Percentiles rank a stretch among this genome's conserved stretches.
Conservation (phyloP, 2,888 invertebrate species). For the Agonopterix alstromeriana region DNA sequence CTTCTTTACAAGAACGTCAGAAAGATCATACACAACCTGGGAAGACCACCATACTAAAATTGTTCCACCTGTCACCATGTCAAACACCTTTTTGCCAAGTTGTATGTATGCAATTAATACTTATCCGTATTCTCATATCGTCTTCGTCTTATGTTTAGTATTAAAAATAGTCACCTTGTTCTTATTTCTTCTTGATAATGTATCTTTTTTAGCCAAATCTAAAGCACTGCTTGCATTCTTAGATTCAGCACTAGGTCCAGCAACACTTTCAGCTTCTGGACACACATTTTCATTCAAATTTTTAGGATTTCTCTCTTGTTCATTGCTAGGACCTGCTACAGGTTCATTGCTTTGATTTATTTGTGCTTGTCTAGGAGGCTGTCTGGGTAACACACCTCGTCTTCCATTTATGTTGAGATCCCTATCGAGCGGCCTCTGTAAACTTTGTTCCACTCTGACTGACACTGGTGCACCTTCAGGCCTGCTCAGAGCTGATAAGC, state of each 20-base stretch:
- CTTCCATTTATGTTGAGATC: slow-evolving; percentile 86
- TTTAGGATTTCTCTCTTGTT: slow-evolving; percentile 21
- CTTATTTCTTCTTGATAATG: slow-evolving; percentile 52
- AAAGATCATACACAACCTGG: no score
- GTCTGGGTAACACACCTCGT: slow-evolving; percentile 75
- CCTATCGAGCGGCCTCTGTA: slow-evolving; percentile 73
- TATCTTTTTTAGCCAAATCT: slow-evolving; percentile 48
- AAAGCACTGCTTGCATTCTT: slow-evolving; percentile 31
- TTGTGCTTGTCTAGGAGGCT: slow-evolving; percentile 36
- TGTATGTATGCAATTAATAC: no score
- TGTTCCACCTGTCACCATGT: no score
- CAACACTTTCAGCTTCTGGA: slow-evolving; percentile 24
- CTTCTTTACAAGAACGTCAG: no score
- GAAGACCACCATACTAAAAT: no score
- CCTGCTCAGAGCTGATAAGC: slow-evolving; percentile 55
- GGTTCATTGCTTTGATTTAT: slow-evolving; percentile 42
- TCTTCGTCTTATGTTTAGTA: no score
- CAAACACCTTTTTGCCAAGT: no score
- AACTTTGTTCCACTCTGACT: slow-evolving; percentile 66
- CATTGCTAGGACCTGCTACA: slow-evolving; percentile 65
- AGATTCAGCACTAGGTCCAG: slow-evolving; percentile 35
- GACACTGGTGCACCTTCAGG: slow-evolving; percentile 65
- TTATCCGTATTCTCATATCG: no score
- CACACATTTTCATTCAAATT: slow-evolving; percentile 31
- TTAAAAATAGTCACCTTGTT: slow-evolving; percentile 36